Evolutionary conservation across 92 coral and sea anemone genomes (phyloP), one percentile per base, ranked within the genome.

Genomic region (Hydrozoanthus gracilis): DNA sequence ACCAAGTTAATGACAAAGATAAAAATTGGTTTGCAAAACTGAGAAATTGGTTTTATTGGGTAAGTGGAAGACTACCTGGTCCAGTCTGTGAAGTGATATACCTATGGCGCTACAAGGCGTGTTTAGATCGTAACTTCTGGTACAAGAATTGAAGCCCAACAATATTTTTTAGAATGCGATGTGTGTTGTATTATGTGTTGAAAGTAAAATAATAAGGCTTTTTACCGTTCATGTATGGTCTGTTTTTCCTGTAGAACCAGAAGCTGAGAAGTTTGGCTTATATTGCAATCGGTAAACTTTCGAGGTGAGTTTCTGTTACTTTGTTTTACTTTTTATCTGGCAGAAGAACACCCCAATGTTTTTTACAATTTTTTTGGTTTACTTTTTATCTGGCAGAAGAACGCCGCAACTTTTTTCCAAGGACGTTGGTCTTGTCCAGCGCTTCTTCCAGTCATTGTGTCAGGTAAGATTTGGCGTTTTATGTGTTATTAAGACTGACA

Each of bases 221-320:
- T 27, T 27, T 27, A 27, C 39, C 39, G 39, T 0, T 0, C 64
- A 1, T 51, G 72, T 87, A n/a, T 20, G 0, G 39, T 58, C 27
- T 84, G 61, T 16, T 15, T 87, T 86, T 46, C 10, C 47, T 39
- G 14, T 88, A 94, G 98, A 88, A 93, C 60, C 86, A 86, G 39
- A 92, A 94, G 87, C 91, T 96, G 60, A 91, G 95, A 47, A 87
- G 98, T 78, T 91, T 96, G 86, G 96, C 94, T 39, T 96, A 90
- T 83, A 87, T 93, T 54, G 98, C 99, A 48, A 87, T 96, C 58
- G 99, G 99, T 44, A 96, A 96, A 89, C 88, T 96, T 8, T 91
- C 98, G 39, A 93, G 94, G 98, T 92, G 67, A 82, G 98, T 64
- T 47, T 58, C 44, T 27, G 2, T 27, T 27, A 27, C 39, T 27